phyloP scores from a whole-genome alignment of 2,797 vertebrate species.

The Centropyge bicolor region DNA sequence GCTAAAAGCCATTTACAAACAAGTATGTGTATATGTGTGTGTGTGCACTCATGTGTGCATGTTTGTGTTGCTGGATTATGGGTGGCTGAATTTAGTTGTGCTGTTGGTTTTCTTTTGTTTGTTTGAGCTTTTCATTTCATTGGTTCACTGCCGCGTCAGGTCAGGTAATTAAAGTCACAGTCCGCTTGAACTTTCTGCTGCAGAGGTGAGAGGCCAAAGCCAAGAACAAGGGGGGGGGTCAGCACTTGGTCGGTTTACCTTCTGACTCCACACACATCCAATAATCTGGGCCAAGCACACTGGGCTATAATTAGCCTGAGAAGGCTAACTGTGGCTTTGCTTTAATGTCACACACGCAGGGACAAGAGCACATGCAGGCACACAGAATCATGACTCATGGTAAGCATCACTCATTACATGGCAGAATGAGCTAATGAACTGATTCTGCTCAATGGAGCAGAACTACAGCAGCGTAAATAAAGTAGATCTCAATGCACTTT shows the following conservation, averaged over 20 bases:
- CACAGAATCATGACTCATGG: constrained; percentile 67
- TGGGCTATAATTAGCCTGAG: constrained; percentile 76
- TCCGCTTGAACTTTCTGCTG: constrained; percentile 25
- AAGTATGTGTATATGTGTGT: background rate
- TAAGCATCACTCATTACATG: constrained; percentile 67
- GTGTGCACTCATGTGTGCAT: background rate
- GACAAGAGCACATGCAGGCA: constrained; percentile 55
- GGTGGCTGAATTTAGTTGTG: constrained; percentile 1
- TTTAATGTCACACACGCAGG: constrained; percentile 74
- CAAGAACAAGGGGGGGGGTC: constrained; percentile 44
- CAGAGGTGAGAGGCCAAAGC: constrained; percentile 55
- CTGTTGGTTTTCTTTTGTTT: constrained; percentile 15
- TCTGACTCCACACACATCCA: constrained; percentile 62
- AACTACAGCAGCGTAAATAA: constrained; percentile 57
- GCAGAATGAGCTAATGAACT: constrained; percentile 58
- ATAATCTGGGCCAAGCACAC: constrained; percentile 77
- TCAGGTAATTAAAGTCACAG: constrained; percentile 32
- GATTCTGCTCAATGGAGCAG: constrained; percentile 70
- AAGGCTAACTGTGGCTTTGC: constrained; percentile 71
- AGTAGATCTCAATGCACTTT: constrained; percentile 49
- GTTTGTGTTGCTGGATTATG: background rate
- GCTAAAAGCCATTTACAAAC: constrained; percentile 22
- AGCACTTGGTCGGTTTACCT: constrained; percentile 51
- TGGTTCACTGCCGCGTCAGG: constrained; percentile 6
- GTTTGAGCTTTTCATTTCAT: background rate